phyloP scores from a whole-genome alignment of 1,140 invertebrate species.

The Drusus annulatus region DNA sequence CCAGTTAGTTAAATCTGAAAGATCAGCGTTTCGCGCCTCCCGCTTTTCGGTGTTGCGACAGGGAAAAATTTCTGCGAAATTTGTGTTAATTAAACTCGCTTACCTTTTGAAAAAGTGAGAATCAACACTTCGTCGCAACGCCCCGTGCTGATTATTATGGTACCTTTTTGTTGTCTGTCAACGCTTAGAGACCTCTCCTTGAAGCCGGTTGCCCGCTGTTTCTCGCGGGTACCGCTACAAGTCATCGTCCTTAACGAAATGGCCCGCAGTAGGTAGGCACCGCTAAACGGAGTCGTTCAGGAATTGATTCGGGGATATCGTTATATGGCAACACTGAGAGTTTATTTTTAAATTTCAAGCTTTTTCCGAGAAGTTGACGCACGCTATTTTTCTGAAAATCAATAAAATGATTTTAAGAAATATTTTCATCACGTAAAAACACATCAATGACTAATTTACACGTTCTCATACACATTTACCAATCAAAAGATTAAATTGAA shows the following conservation, averaged over 20 bases:
- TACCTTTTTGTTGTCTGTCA: constrained; percentile 6
- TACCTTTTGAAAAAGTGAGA: background rate
- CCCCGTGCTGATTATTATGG: background rate
- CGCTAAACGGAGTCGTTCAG: background rate
- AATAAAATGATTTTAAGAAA: no score
- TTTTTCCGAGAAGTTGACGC: no score
- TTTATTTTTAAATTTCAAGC: no score
- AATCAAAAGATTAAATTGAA: no score
- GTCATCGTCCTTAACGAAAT: constrained; percentile 20
- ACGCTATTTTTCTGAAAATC: no score
- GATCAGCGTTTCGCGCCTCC: background rate
- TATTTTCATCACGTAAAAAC: no score
- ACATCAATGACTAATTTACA: no score
- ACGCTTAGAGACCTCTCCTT: constrained; percentile 4
- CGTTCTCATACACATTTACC: no score
- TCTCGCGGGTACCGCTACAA: constrained; percentile 14
- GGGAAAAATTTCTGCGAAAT: background rate
- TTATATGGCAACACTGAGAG: background rate
- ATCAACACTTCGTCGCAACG: background rate
- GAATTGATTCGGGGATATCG: background rate
- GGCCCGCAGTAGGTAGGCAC: background rate
- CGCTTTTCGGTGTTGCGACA: background rate
- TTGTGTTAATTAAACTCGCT: background rate
- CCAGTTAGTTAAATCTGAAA: background rate
- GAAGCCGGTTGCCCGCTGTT: background rate